Conservation (phyloP, 2,113 vertebrate genomes). For the Paradisaea rubra region DNA sequence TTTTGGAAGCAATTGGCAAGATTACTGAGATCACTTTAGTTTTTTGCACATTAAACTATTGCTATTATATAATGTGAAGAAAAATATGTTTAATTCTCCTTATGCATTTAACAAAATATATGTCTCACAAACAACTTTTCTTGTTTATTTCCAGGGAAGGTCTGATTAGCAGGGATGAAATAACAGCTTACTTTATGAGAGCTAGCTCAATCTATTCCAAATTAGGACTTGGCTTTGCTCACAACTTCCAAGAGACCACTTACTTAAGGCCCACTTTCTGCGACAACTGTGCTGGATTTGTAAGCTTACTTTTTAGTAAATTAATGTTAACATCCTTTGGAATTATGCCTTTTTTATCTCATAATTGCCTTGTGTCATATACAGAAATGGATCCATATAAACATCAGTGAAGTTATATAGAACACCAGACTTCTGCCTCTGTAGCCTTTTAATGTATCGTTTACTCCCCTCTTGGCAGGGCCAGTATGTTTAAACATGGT, state of each 20-base stretch:
- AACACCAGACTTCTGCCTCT: not conserved
- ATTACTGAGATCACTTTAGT: not conserved
- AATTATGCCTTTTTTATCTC: not conserved
- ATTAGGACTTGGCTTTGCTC: constrained; percentile 89
- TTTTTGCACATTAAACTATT: not conserved
- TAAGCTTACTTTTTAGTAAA: constrained; percentile 70
- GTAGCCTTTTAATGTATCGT: not conserved
- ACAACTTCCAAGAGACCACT: constrained; percentile 95
- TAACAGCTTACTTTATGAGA: constrained; percentile 95
- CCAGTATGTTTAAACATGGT: not conserved
- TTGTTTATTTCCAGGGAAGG: constrained; percentile 79
- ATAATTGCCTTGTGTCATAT: not conserved
- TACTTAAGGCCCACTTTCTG: constrained; percentile 96
- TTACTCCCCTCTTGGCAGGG: not conserved
- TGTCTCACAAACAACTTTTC: not conserved
- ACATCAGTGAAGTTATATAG: not conserved
- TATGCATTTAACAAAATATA: not conserved
- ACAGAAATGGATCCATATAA: not conserved
- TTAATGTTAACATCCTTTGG: not conserved
- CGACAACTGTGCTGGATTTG: constrained; percentile 96
- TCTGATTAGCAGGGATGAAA: constrained; percentile 89
- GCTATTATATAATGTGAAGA: not conserved
- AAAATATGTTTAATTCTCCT: not conserved
- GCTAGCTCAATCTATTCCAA: constrained; percentile 96
- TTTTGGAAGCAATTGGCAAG: not conserved